Percentiles rank a stretch among this genome's conserved stretches.
phyloP scores from a whole-genome alignment of 2,113 vertebrate genomes.

The Cavia porcellus region DNA sequence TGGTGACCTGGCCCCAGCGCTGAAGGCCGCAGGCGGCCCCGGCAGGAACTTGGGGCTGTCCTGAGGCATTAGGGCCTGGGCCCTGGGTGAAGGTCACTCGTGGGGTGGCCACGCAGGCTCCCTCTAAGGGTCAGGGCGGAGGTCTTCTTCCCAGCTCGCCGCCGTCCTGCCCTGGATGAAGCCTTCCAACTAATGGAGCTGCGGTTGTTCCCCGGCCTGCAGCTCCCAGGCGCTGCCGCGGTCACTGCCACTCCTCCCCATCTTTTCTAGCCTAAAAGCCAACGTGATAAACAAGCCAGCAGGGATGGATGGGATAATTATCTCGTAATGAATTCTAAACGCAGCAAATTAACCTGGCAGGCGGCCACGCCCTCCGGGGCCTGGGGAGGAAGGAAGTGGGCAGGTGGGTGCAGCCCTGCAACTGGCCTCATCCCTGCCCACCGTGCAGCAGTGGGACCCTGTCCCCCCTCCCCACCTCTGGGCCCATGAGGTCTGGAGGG shows the following conservation, averaged over 20 bases:
- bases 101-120: too few species aligned
- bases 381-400: too few species aligned
- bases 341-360: conserved; percentile 54
- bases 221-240: neutral
- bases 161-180: neutral
- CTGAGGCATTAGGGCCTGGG: neutral
- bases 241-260: conserved; percentile 67
- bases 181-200: neutral
- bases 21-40: too few species aligned
- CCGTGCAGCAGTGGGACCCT: too few species aligned
- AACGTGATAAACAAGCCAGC: conserved; percentile 73
- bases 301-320: conserved; percentile 80
- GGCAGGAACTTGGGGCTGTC: too few species aligned
- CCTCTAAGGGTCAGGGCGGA: neutral
- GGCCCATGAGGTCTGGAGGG: neutral
- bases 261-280: conserved; percentile 65
- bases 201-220: neutral
- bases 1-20: too few species aligned
- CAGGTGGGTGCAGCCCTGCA: neutral
- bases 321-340: conserved; percentile 69
- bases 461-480: too few species aligned
- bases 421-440: neutral
- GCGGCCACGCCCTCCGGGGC: neutral
- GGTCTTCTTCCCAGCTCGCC: neutral
- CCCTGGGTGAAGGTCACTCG: neutral